Evolutionary conservation across 64 coral and sea anemone species (phyloP), one percentile per base, ranked within the genome.

Genomic region (Cladopsammia gracilis): DNA sequence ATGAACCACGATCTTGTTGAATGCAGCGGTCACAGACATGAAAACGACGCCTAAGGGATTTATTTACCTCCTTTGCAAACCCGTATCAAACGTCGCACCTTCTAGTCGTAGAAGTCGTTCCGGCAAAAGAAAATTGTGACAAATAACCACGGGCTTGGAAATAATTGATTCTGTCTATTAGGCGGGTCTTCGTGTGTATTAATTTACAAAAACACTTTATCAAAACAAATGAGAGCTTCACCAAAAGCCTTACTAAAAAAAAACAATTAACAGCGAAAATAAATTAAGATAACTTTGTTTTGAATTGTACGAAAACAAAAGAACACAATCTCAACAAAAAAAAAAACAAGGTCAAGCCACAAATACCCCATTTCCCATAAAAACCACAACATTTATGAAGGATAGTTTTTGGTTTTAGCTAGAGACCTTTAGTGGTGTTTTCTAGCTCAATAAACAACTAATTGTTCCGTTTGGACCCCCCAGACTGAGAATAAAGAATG

Each of bases 401-500:
- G 72, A 51, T 49, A 47, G 45, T 49, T 48, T 20, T 49, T 15
- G 46, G 47, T 75, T 77, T 77, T 12, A 77, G 22, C 50, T 77
- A 24, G 75, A 77, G 23, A 54, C 53, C 75, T 12, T 53, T 56
- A 8, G 75, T 54, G 19, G 8, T 54, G 75, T 77, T 77, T 77
- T 52, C 46, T 25, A 75, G 48, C 75, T 54, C 20, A 54, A n/a
- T 24, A 24, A 10, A 49, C 48, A 52, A 76, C 46, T 23, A 76
- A 76, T 6, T 76, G 73, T 20, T 76, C 48, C 47, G 73, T 53
- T 53, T 76, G n/a, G 73, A 76, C 73, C 73, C 73, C n/a, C 75
- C 75, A 77, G n/a, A 54, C 48, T 56, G 19, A 77, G 50, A 18
- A 64, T 22, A 54, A 77, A 48, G 50, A 54, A 25, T 77, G 20